These are phyloP conservation scores for Notarius quadriscutis DNA, from an alignment of 2,113 vertebrate species.

Conservation along the genomic window DNA sequence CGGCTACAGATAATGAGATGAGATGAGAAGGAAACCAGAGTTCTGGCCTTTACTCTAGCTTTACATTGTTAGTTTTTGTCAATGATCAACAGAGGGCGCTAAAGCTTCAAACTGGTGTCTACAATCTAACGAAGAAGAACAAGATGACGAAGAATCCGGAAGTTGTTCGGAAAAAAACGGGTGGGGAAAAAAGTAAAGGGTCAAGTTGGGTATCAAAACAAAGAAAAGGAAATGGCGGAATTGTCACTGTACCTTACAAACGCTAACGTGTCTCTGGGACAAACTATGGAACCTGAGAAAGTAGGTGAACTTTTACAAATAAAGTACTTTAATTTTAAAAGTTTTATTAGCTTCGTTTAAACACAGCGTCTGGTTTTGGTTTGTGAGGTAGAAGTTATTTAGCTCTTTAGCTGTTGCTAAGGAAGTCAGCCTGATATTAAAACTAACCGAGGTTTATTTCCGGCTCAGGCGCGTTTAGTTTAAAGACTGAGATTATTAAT, in stretches of 20 bases:
- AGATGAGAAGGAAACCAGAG: not conserved
- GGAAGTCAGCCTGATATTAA: not conserved
- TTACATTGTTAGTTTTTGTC: not conserved
- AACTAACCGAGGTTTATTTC: not conserved
- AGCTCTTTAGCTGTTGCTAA: not conserved
- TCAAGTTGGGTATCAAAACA: conserved; percentile 6
- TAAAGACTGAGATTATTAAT: too few relatives aligned
- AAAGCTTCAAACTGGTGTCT: not conserved
- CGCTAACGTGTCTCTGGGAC: conserved; percentile 64
- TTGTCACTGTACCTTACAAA: conserved; percentile 67
- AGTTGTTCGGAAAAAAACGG: not conserved
- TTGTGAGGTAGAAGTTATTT: too few relatives aligned
- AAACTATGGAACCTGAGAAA: conserved; percentile 72
- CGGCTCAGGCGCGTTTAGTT: too few relatives aligned
- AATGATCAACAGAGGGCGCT: not conserved
- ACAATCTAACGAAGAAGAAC: not conserved
- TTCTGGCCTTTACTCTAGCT: not conserved
- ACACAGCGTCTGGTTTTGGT: not conserved
- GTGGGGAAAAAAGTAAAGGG: not conserved
- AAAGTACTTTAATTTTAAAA: not conserved
- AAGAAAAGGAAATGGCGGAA: conserved; percentile 59
- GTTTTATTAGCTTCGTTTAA: not conserved
- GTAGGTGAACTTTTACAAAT: conserved; percentile 43
- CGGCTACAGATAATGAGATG: not conserved
- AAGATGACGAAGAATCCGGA: not conserved